These are phyloP conservation scores for Numenius arquata DNA, from an alignment of 2,113 vertebrate species.

Conservation along the genomic window DNA sequence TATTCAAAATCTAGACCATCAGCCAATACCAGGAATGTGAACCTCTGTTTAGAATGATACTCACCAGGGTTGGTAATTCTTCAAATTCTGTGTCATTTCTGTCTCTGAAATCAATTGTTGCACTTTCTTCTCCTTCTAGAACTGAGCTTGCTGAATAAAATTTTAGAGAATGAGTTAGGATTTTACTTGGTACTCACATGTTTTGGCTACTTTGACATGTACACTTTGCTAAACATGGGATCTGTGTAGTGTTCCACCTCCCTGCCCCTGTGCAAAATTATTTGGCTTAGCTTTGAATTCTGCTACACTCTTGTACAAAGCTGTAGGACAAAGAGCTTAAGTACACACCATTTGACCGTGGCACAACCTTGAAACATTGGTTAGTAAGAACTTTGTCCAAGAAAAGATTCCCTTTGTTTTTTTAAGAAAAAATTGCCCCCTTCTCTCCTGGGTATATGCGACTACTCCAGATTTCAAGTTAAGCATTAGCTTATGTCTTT, in stretches of 20 bases:
- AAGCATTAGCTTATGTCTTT: neutral
- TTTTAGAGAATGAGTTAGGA: neutral
- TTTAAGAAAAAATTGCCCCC: neutral
- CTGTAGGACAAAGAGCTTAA: neutral
- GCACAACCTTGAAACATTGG: neutral
- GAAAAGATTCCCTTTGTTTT: neutral
- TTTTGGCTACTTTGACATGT: neutral
- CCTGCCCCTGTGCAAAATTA: neutral
- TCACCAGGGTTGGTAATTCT: constrained; percentile 43
- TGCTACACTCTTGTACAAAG: neutral
- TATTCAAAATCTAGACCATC: neutral
- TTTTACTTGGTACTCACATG: neutral
- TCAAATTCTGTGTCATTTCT: neutral
- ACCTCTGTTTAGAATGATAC: neutral
- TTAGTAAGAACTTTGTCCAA: neutral
- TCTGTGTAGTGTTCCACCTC: neutral
- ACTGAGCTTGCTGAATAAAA: constrained; percentile 37
- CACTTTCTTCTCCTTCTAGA: constrained; percentile 54
- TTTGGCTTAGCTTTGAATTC: neutral
- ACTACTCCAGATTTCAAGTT: neutral
- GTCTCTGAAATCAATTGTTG: neutral
- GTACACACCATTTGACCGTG: neutral
- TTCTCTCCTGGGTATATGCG: neutral
- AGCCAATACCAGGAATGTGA: neutral
- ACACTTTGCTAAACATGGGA: neutral